These are phyloP conservation scores for Drosophila atroscutellata DNA, from an alignment of 2,888 invertebrate species.

Conservation along the genomic window DNA sequence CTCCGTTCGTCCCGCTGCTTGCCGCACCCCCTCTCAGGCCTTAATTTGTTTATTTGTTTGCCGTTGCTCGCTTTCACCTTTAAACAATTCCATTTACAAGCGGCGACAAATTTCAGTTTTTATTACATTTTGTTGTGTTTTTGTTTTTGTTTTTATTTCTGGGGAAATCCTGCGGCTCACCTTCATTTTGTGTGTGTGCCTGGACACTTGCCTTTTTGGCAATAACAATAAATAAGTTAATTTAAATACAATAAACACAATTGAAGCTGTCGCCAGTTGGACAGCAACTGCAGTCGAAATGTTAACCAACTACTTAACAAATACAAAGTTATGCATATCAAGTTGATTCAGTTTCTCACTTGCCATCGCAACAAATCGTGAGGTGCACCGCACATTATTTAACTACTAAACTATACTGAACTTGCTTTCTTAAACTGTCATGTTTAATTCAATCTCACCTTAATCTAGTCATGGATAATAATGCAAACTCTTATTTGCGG, in stretches of 20 bases:
- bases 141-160: constrained; percentile 19
- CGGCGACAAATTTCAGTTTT: constrained; percentile 79
- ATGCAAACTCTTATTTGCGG: constrained; percentile 6
- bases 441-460: not conserved
- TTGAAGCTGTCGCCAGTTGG: constrained; percentile 52
- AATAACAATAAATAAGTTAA: constrained; percentile 79
- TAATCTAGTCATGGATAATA: constrained; percentile 35
- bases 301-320: constrained; percentile 26
- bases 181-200: not conserved
- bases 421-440: not conserved
- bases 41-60: constrained; percentile 78
- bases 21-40: constrained; percentile 26
- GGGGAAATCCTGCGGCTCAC: too few relatives aligned
- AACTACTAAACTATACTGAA: not conserved
- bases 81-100: constrained; percentile 80
- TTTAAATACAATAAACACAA: constrained; percentile 81
- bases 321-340: not conserved
- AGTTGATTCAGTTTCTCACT: not conserved
- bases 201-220: constrained; percentile 43
- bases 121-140: constrained; percentile 75
- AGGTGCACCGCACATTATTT: not conserved
- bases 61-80: constrained; percentile 70
- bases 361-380: not conserved
- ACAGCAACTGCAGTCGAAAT: constrained; percentile 43
- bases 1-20: not conserved